Conservation (phyloP, 2,888 invertebrate genomes). For the Cybosia mesomella region DNA sequence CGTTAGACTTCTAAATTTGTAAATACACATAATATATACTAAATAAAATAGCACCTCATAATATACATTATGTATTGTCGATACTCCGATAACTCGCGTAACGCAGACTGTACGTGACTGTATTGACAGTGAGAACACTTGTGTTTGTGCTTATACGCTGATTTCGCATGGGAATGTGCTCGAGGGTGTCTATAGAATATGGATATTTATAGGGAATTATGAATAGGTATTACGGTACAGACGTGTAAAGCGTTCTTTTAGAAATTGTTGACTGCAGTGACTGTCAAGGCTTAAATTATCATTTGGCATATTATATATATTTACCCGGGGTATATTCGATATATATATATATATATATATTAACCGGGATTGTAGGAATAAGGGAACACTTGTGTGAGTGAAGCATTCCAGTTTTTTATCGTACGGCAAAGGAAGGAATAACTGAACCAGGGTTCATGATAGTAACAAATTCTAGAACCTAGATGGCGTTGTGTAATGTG, state of each 20-base stretch:
- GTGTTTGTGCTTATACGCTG: constrained; percentile 44
- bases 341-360: background rate
- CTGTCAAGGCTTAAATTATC: background rate
- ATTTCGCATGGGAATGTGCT: constrained; percentile 39
- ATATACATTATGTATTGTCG: constrained; percentile 36
- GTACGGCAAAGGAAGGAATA: too few species aligned
- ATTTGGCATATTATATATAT: background rate
- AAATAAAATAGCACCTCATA: constrained; percentile 20
- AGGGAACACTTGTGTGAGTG: too few species aligned
- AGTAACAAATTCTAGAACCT: too few species aligned
- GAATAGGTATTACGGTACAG: constrained; percentile 3
- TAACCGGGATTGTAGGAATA: too few species aligned
- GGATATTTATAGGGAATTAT: constrained; percentile 23
- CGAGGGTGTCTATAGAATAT: constrained; percentile 18
- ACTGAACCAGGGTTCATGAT: too few species aligned
- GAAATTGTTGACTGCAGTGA: constrained; percentile 4
- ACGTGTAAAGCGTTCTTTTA: background rate
- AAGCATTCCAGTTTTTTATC: too few species aligned
- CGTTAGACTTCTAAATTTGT: background rate
- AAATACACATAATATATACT: constrained; percentile 2
- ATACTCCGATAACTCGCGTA: constrained; percentile 43
- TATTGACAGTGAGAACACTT: constrained; percentile 33
- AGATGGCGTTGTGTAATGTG: too few species aligned
- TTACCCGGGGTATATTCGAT: background rate
- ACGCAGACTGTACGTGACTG: constrained; percentile 51